Percentiles rank a stretch among this genome's conserved stretches.
Conservation (phyloP, 2,797 vertebrate species). For the Pangasius djambal region DNA sequence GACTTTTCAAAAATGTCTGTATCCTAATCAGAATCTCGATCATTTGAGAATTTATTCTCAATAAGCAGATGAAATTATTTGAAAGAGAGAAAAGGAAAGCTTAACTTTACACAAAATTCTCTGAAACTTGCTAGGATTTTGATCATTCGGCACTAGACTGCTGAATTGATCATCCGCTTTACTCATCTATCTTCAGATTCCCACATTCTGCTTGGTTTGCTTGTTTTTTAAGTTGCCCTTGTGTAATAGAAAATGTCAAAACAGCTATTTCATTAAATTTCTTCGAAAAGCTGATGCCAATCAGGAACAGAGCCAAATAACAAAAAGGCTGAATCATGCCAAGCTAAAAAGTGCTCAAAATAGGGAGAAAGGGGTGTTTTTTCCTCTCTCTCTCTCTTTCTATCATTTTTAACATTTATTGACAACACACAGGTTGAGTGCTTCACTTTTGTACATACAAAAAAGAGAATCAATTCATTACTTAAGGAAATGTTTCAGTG, state of each 20-base stretch:
- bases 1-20: not conserved
- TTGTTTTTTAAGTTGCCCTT: not conserved
- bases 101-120: not conserved
- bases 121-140: not conserved
- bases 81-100: slow-evolving; percentile 8
- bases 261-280: slow-evolving; percentile 12
- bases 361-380: not conserved
- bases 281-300: not conserved
- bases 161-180: not conserved
- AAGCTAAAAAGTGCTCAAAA: slow-evolving; percentile 16
- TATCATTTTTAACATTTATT: not conserved
- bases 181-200: not conserved
- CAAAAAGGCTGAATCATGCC: slow-evolving; percentile 12
- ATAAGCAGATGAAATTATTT: slow-evolving; percentile 10
- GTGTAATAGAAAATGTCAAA: slow-evolving; percentile 11
- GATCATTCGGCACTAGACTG: not conserved
- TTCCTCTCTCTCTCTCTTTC: not conserved
- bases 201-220: not conserved
- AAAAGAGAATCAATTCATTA: slow-evolving; percentile 10
- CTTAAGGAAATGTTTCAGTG: not conserved
- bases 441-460: not conserved
- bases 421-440: not conserved
- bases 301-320: slow-evolving; percentile 12
- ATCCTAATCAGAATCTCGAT: not conserved
- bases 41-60: not conserved